These are phyloP conservation scores for Lycocerus yunnanus DNA, from an alignment of 2,888 invertebrate genomes.

Conservation along the genomic window DNA sequence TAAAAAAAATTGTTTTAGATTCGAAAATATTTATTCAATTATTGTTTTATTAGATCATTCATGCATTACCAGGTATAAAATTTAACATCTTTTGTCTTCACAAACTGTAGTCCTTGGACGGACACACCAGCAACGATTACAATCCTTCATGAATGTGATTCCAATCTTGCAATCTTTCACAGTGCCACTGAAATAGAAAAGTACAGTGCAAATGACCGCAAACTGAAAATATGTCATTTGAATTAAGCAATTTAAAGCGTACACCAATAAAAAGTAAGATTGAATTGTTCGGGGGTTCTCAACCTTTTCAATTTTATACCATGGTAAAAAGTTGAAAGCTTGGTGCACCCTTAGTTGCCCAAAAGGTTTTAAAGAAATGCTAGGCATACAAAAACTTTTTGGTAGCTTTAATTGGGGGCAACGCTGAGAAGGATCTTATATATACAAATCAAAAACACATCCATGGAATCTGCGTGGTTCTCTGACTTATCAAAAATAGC, in stretches of 20 bases:
- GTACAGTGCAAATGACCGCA: not conserved
- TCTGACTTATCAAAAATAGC: too few relatives aligned
- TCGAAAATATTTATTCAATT: not conserved
- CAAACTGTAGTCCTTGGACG: not conserved
- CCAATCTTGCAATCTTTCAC: not conserved
- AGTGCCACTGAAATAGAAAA: not conserved
- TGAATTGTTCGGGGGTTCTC: not conserved
- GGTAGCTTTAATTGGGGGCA: too few relatives aligned
- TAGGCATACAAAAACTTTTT: too few relatives aligned
- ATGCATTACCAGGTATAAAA: not conserved
- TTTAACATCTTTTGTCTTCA: not conserved
- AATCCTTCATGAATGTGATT: not conserved
- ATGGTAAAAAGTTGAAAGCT: too few relatives aligned
- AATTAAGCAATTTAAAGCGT: not conserved
- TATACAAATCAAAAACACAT: too few relatives aligned
- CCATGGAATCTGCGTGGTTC: too few relatives aligned
- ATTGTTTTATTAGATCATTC: not conserved
- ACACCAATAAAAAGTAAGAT: not conserved
- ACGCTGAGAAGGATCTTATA: too few relatives aligned
- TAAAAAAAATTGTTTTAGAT: not conserved
- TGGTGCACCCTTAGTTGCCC: too few relatives aligned
- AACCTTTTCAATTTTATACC: not conserved
- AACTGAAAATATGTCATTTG: not conserved
- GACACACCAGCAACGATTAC: not conserved
- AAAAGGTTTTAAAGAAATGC: too few relatives aligned